A percentile compares a stretch with the other conserved stretches of the same genome.
Conservation (phyloP, 1,140 invertebrate species). For the Mizuhopecten yessoensis region DNA sequence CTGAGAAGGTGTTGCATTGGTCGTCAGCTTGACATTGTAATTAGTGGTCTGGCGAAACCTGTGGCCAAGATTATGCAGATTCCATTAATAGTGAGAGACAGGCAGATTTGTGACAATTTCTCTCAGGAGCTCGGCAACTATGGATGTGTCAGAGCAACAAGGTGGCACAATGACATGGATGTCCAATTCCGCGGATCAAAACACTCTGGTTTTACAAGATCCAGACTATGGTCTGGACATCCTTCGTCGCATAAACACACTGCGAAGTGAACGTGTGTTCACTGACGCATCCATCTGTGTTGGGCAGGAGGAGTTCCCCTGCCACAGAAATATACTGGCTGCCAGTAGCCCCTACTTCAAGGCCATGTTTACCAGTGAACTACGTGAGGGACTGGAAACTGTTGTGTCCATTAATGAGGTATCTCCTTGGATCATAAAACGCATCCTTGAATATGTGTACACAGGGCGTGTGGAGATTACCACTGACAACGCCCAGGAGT, state of each 20-base stretch:
- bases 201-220: slow-evolving; percentile 67
- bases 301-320: slow-evolving; percentile 82
- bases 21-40: slow-evolving; percentile 17
- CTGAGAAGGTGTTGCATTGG: slow-evolving; percentile 27
- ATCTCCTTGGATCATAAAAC: slow-evolving; percentile 82
- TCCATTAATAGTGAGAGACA: slow-evolving; percentile 17
- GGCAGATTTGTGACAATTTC: slow-evolving; percentile 30
- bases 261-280: slow-evolving; percentile 74
- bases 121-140: background rate
- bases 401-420: slow-evolving; percentile 82
- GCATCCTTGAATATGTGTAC: slow-evolving; percentile 83
- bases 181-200: background rate
- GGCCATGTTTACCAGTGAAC: slow-evolving; percentile 84
- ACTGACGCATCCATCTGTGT: slow-evolving; percentile 82
- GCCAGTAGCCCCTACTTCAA: slow-evolving; percentile 84
- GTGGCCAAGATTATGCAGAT: slow-evolving; percentile 37
- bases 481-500: slow-evolving; percentile 82
- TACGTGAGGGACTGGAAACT: slow-evolving; percentile 81
- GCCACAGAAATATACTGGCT: slow-evolving; percentile 83
- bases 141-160: slow-evolving; percentile 24
- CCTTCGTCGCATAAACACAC: slow-evolving; percentile 77
- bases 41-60: slow-evolving; percentile 32
- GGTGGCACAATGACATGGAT: slow-evolving; percentile 5
- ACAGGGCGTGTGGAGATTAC: slow-evolving; percentile 82
- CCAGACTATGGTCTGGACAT: slow-evolving; percentile 75